Evolutionary conservation across 2,797 vertebrate species (phyloP).

Genomic region (Chrosomus eos): DNA sequence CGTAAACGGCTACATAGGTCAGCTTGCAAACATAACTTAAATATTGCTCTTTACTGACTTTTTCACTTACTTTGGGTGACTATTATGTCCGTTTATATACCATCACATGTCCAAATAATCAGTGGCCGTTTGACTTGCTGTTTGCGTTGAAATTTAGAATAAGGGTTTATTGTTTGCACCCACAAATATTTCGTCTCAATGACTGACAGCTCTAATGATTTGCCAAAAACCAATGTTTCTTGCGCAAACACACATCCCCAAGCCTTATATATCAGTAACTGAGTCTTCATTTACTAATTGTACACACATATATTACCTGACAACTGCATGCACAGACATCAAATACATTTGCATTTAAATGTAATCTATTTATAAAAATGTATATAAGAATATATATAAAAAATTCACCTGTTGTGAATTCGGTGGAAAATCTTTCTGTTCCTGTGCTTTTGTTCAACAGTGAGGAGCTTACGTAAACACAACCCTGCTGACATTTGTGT

Average conservation of each 20-base stretch:
- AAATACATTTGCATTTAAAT: not conserved
- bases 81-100: conserved; percentile 27
- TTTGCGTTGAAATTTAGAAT: conserved; percentile 77
- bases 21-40: not conserved
- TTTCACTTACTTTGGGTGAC: conserved; percentile 18
- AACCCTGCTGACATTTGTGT: not conserved
- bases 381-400: not conserved
- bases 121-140: conserved; percentile 75
- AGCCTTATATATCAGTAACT: not conserved
- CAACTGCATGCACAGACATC: conserved; percentile 1
- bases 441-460: not conserved
- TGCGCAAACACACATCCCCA: not conserved
- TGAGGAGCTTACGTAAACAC: conserved; percentile 6
- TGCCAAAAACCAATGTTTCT: conserved; percentile 60
- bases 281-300: conserved; percentile 5
- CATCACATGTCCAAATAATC: conserved; percentile 32
- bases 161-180: conserved; percentile 66
- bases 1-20: not conserved
- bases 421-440: not conserved
- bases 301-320: not conserved
- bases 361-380: not conserved
- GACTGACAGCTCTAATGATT: conserved; percentile 75
- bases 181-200: conserved; percentile 78
- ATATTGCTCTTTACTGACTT: conserved; percentile 21
- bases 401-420: conserved; percentile 11